Conservation (phyloP, 2,113 vertebrate genomes). For the Cervus canadensis region DNA sequence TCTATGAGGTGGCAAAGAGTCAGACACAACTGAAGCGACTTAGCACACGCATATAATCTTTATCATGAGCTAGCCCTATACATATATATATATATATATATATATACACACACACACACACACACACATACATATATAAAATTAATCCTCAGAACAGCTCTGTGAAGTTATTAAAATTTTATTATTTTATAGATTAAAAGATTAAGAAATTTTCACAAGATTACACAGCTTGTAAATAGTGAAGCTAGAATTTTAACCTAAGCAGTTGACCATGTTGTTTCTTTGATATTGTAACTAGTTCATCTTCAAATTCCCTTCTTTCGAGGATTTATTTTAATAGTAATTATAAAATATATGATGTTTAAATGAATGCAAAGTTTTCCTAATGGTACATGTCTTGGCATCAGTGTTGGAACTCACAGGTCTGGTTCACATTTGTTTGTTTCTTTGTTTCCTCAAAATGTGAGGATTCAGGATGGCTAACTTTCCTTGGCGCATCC, state of each 20-base stretch:
- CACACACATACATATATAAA: background rate
- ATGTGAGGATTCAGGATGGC: background rate
- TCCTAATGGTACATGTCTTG: background rate
- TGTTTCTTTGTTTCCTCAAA: background rate
- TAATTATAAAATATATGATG: background rate
- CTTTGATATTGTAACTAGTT: background rate
- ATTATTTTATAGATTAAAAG: background rate
- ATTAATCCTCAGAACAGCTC: background rate
- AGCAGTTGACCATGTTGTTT: background rate
- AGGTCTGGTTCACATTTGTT: background rate
- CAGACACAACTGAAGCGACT: background rate
- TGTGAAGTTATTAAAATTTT: background rate
- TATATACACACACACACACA: too few relatives aligned
- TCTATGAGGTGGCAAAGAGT: background rate
- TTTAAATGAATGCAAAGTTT: background rate
- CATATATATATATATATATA: background rate
- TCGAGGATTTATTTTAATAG: background rate
- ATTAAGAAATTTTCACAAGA: background rate
- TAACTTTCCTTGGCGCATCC: background rate
- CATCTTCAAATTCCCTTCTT: background rate
- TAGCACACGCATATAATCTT: background rate
- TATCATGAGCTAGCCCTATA: background rate
- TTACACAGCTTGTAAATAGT: background rate
- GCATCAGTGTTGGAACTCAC: background rate
- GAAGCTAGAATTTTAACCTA: background rate